Evolutionary conservation across 1,140 invertebrate species (phyloP), one percentile per base, ranked within the genome.

Genomic region (Orius insidiosus): DNA sequence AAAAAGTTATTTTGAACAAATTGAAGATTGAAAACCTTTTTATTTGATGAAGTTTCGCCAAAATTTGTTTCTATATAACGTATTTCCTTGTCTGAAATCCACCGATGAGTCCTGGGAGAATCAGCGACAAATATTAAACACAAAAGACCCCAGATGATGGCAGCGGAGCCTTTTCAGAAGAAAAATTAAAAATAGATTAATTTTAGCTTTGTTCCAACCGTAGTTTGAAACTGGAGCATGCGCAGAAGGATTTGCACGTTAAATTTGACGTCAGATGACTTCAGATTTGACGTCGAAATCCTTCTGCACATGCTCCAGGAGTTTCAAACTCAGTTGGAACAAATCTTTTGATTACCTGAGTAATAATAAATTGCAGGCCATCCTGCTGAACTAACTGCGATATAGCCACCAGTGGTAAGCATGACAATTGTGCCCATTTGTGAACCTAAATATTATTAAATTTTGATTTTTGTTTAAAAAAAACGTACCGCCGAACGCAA

Each of bases 51-150:
- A 34, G 14, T 51, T 32, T 38, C 30, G 1, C 41, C 24, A 4
- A 58, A 41, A n/a, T 50, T 49, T 6, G 36, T 37, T 15, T 53
- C 15, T 32, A 55, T 55, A 46, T 51, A 56, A 40, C 38, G 14
- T 47, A 59, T 66, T 55, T 85, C 81, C 11, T 60, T 61, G 0
- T 61, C 46, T 0, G 68, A 68, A 11, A 83, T 82, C 4, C 63
- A 53, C 7, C 58, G 60, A 45, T 74, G 71, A 2, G 68, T 60
- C 0, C 60, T 56, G 0, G 90, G 89, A 3, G 68, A 64, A 55
- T 79, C 75, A 1, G 73, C 68, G 0, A 77, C 73, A 32, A 75
- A 65, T 35, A 73, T 62, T 33, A 70, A 61, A 70, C 79, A 86
- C 0, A 71, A 5, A 0, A 71, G 49, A 6, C 69, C 67, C 71